phyloP scores from a whole-genome alignment of 2,797 vertebrate genomes.

The Lates japonicus region DNA sequence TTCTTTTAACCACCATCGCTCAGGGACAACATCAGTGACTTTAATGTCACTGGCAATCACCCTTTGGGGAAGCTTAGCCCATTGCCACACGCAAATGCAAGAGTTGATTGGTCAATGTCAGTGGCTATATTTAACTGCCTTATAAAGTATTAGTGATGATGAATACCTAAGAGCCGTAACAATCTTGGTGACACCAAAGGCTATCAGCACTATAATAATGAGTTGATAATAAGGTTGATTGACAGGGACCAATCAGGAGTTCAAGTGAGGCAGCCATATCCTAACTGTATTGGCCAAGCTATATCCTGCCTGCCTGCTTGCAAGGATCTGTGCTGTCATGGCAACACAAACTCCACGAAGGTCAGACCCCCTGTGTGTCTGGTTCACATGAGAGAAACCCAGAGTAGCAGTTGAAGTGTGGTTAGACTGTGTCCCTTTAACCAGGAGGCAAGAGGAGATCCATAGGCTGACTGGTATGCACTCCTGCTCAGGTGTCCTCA shows the following conservation, averaged over 20 bases:
- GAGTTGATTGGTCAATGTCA: constrained; percentile 63
- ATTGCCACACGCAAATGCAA: constrained; percentile 40
- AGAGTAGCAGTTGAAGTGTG: constrained; percentile 9
- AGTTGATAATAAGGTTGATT: constrained; percentile 65
- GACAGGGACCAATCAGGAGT: constrained; percentile 45
- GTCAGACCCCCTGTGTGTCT: constrained; percentile 31
- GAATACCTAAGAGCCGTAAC: constrained; percentile 50
- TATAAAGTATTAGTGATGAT: constrained; percentile 62
- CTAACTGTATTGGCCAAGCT: constrained; percentile 9
- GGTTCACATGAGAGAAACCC: constrained; percentile 31
- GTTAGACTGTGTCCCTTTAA: constrained; percentile 50
- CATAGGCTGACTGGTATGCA: constrained; percentile 14
- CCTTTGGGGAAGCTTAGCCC: constrained; percentile 40
- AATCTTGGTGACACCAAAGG: constrained; percentile 62
- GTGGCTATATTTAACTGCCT: constrained; percentile 61
- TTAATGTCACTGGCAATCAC: constrained; percentile 39
- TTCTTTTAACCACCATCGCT: constrained; percentile 45
- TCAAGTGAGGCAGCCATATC: constrained; percentile 15
- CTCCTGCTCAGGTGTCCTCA: constrained; percentile 32
- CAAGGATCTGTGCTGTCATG: constrained; percentile 36
- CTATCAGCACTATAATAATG: constrained; percentile 50
- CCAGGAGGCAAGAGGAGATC: constrained; percentile 34
- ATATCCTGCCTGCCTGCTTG: constrained; percentile 9
- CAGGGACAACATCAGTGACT: constrained; percentile 46
- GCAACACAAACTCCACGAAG: not conserved